Evolutionary conservation across 1,140 invertebrate species (phyloP), one percentile per base, ranked within the genome.

Genomic region (Mizuhopecten yessoensis): DNA sequence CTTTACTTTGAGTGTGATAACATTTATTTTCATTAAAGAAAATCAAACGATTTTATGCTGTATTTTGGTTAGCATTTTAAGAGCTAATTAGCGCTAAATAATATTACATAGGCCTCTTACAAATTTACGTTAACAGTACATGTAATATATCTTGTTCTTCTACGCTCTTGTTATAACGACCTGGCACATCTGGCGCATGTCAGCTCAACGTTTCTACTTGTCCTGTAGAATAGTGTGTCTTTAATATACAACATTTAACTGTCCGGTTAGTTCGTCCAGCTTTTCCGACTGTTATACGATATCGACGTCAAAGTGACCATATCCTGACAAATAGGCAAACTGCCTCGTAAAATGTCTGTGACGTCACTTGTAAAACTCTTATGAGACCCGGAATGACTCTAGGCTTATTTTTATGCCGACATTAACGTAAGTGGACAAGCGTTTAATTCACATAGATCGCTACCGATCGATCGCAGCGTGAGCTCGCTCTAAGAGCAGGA

Each of bases 391-490:
- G 23, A 29, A 29, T 75, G 57, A 29, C 57, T 75, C 57, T 75
- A 75, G 23, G 57, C n/a, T 75, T 29, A 75, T n/a, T 39, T 75
- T 75, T 75, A 75, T 75, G 57, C 29, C 15, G 57, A 75, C 57
- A 75, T 75, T 29, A 75, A 75, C 57, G 23, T 75, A 75, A 75
- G 57, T 75, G 57, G 57, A 75, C 57, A 75, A 75, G 57, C 23
- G n/a, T 75, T 75, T 29, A 75, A 75, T 75, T 75, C 57, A 75
- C 57, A 75, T 75, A 75, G 57, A 75, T 75, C 57, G 57, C n/a
- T n/a, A 5, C 23, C 57, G 17, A 75, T 75, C 57, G 57, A 75
- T 75, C 9, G 23, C 57, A 29, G 57, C 57, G 0, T 29, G 57
- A 75, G 57, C n/a, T 23, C 57, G 57, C n/a, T 29, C 57, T 75